Evolutionary conservation across 2,888 invertebrate genomes (phyloP).

Genomic region (Brachyopa scutellaris): DNA sequence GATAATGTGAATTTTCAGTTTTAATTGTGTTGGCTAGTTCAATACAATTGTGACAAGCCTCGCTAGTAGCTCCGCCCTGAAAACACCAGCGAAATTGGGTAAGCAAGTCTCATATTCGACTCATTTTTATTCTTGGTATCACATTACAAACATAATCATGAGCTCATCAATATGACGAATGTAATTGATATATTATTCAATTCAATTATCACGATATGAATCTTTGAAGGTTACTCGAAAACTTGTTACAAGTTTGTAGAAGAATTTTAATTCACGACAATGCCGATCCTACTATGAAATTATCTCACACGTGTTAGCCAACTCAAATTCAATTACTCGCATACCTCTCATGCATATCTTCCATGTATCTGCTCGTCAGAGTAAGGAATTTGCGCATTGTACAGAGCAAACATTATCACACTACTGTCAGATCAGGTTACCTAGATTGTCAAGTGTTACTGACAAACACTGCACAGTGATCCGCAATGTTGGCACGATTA

Average conservation of each 20-base stretch:
- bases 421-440: conserved; percentile 27
- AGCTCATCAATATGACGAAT: conserved; percentile 19
- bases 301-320: conserved; percentile 19
- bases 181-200: conserved; percentile 8
- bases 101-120: too few relatives aligned
- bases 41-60: too few relatives aligned
- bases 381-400: conserved; percentile 23
- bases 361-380: conserved; percentile 8
- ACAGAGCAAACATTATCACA: conserved; percentile 5
- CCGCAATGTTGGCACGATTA: conserved; percentile 1
- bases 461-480: conserved; percentile 4
- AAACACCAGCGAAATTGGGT: too few relatives aligned
- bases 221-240: background rate
- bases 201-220: background rate
- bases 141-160: background rate
- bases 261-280: conserved; percentile 1
- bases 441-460: conserved; percentile 17
- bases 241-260: too few relatives aligned
- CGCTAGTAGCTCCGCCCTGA: too few relatives aligned
- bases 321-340: conserved; percentile 26
- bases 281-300: background rate
- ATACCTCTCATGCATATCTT: conserved; percentile 52
- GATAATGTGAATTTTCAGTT: too few relatives aligned
- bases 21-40: too few relatives aligned
- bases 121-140: too few relatives aligned